phyloP scores from a whole-genome alignment of 2,888 invertebrate species.

The Labia minor region DNA sequence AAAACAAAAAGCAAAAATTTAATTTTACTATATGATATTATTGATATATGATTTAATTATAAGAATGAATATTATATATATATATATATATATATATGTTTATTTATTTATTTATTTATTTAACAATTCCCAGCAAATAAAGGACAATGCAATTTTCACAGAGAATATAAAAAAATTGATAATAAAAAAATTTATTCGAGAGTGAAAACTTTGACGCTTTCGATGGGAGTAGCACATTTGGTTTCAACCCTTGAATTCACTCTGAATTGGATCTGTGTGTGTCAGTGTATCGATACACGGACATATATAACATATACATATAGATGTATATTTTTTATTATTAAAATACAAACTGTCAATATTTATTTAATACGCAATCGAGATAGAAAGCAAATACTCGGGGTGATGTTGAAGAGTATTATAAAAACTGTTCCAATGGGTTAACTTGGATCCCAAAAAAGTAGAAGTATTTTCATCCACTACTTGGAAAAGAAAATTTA shows the following conservation, averaged over 20 bases:
- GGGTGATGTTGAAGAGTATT: not conserved
- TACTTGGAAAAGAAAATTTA: no score
- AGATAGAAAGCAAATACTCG: constrained; percentile 3
- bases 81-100: no score
- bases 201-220: not conserved
- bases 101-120: not conserved
- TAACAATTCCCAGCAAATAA: constrained; percentile 4
- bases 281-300: no score
- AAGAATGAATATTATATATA: not conserved
- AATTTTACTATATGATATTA: not conserved
- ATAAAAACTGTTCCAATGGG: not conserved
- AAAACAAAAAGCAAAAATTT: not conserved
- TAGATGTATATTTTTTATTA: not conserved
- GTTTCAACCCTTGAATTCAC: no score
- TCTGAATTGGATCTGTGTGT: no score
- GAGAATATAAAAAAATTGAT: constrained; percentile 4
- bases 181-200: not conserved
- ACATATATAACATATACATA: not conserved
- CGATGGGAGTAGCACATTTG: not conserved
- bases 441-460: no score
- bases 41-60: not conserved
- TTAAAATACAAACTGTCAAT: constrained; percentile 7
- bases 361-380: constrained; percentile 13
- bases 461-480: no score
- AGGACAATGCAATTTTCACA: not conserved